A percentile compares a stretch with the other conserved stretches of the same genome.
Evolutionary conservation across 2,113 vertebrate genomes (phyloP).

Genomic region (Mellivora capensis): DNA sequence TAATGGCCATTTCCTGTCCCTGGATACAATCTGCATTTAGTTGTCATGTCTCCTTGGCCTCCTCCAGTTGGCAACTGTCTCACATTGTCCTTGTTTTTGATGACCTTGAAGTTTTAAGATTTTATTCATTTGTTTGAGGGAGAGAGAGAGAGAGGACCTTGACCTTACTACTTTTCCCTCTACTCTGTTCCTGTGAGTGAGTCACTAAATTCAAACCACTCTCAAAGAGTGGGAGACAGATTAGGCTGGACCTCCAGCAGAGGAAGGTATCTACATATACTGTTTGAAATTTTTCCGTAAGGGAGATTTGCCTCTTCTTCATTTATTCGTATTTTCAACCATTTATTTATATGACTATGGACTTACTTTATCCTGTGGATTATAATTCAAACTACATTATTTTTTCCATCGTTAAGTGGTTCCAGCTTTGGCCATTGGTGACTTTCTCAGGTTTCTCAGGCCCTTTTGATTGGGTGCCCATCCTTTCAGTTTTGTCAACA

Average conservation of each 20-base stretch:
- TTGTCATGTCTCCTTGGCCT: background rate
- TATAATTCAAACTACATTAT: background rate
- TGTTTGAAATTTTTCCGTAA: background rate
- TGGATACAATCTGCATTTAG: background rate
- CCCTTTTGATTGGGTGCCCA: background rate
- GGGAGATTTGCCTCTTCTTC: background rate
- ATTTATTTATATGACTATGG: background rate
- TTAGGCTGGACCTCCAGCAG: background rate
- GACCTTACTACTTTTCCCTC: background rate
- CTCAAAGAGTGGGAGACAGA: background rate
- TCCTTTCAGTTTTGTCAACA: background rate
- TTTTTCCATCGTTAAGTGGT: background rate
- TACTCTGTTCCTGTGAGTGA: background rate
- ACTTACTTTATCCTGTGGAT: background rate
- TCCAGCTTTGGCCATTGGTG: background rate
- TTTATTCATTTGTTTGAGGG: background rate
- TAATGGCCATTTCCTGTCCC: background rate
- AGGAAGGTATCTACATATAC: background rate
- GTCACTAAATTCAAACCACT: background rate
- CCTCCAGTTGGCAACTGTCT: background rate
- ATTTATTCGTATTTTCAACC: background rate
- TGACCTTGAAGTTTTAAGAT: too few relatives aligned
- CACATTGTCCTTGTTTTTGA: background rate
- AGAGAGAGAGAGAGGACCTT: background rate
- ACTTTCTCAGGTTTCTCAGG: background rate